These are phyloP conservation scores for Tribolium madens DNA, from an alignment of 1,140 invertebrate species.

Conservation along the genomic window DNA sequence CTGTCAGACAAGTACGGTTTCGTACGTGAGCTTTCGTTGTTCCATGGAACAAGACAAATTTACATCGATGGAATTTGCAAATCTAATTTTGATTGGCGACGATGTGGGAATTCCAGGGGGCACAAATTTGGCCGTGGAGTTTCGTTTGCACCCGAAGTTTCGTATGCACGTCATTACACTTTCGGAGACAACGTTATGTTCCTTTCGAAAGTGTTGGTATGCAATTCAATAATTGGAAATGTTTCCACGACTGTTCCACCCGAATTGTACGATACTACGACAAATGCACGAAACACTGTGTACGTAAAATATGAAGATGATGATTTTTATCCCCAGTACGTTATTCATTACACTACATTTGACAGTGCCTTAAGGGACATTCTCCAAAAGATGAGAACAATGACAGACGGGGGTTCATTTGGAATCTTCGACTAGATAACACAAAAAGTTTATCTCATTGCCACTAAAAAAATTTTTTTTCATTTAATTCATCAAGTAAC, in stretches of 20 bases:
- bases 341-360: constrained; percentile 27
- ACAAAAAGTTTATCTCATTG: too few species aligned
- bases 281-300: constrained; percentile 48
- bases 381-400: too few species aligned
- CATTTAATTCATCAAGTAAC: too few species aligned
- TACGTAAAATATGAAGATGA: constrained; percentile 57
- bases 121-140: constrained; percentile 55
- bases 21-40: background rate
- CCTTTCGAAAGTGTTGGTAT: constrained; percentile 48
- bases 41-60: constrained; percentile 28
- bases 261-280: constrained; percentile 46
- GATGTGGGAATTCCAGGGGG: background rate
- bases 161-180: constrained; percentile 51
- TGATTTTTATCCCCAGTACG: constrained; percentile 50
- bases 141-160: constrained; percentile 47
- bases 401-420: too few species aligned
- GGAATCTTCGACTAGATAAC: too few species aligned
- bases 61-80: constrained; percentile 39
- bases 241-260: constrained; percentile 40
- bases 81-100: constrained; percentile 45
- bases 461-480: too few species aligned
- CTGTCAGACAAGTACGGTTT: background rate
- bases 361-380: too few species aligned
- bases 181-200: constrained; percentile 46
- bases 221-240: constrained; percentile 36